Evolutionary conservation across 2,888 invertebrate genomes (phyloP).

Genomic region (Resseliella maxima): DNA sequence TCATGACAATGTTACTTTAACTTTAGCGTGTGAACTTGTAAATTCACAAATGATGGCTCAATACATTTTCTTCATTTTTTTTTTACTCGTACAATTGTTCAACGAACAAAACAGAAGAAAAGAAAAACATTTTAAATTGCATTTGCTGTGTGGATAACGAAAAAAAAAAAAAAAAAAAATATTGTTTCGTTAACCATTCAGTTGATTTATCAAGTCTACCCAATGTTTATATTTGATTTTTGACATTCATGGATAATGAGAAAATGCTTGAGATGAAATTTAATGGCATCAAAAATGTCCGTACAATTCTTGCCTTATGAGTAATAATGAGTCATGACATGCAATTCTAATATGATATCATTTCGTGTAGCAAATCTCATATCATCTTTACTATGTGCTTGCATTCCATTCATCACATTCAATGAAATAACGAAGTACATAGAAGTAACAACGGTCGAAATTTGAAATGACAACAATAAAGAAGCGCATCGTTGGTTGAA

Average conservation of each 20-base stretch:
- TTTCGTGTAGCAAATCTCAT: neutral
- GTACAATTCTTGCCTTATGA: too few relatives aligned
- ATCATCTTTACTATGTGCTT: neutral
- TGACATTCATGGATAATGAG: too few relatives aligned
- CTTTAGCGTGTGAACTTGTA: conserved; percentile 9
- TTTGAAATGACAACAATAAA: conserved; percentile 14
- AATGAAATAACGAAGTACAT: neutral
- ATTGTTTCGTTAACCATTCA: neutral
- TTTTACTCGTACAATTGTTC: neutral
- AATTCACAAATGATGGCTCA: conserved; percentile 12
- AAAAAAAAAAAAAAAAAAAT: too few relatives aligned
- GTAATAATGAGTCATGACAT: too few relatives aligned
- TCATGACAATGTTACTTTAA: neutral
- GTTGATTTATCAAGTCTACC: neutral
- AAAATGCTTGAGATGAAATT: too few relatives aligned
- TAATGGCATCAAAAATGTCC: too few relatives aligned
- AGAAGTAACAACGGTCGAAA: neutral
- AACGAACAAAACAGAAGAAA: neutral
- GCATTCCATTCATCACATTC: neutral
- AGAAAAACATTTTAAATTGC: neutral
- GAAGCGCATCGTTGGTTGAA: neutral
- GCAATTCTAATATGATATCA: neutral
- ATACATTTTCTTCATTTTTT: neutral
- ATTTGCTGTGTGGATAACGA: neutral
- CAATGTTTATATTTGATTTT: too few relatives aligned